Evolutionary conservation across 2,113 vertebrate genomes (phyloP).

Genomic region (Chunga burmeisteri): DNA sequence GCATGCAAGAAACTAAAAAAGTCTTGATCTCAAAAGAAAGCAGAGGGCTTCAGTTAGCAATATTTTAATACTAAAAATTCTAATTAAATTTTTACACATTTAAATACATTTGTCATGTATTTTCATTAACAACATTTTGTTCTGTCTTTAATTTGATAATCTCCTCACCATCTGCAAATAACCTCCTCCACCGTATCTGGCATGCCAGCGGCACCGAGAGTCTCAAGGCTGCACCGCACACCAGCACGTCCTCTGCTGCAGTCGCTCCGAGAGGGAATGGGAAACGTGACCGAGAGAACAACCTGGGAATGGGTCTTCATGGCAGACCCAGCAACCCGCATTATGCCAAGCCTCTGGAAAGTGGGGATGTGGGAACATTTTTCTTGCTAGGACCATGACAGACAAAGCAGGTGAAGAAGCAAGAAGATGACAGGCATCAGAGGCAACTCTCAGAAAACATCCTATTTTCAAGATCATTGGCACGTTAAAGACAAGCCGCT

Average conservation of each 20-base stretch:
- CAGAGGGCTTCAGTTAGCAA: background rate
- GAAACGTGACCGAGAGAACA: background rate
- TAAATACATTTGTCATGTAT: constrained; percentile 30
- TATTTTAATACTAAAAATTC: constrained; percentile 19
- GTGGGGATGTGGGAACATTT: background rate
- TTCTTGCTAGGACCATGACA: background rate
- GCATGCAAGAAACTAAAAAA: background rate
- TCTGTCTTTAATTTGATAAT: background rate
- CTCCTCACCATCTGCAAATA: background rate
- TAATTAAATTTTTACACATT: constrained; percentile 48
- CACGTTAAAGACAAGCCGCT: background rate
- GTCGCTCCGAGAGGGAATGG: rapidly evolving
- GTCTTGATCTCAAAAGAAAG: constrained; percentile 15
- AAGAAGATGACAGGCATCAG: background rate
- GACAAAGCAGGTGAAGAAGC: background rate
- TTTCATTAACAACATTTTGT: constrained; percentile 16
- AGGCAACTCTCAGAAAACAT: background rate
- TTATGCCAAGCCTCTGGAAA: background rate
- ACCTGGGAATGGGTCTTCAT: background rate
- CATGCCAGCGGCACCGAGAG: rapidly evolving
- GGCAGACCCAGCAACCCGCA: background rate
- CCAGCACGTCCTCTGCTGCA: rapidly evolving
- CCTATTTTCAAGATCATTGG: background rate
- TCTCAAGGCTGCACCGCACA: background rate
- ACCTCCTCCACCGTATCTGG: background rate